Base-by-base conservation (phyloP, 2,113 vertebrate genomes). In the Sigmodon hispidus region DNA sequence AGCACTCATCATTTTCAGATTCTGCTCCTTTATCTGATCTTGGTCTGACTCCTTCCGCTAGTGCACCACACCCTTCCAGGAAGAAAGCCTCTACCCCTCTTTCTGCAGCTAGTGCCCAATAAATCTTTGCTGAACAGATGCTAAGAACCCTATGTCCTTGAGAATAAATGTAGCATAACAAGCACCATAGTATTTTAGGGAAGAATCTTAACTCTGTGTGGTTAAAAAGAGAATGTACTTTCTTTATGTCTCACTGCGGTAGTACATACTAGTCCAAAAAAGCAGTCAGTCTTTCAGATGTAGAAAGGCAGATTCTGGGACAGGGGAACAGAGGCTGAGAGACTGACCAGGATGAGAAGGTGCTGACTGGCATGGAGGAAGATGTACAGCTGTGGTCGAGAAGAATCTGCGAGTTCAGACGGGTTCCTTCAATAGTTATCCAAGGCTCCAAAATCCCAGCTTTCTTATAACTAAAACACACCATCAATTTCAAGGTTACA, bases 141-240 rank as follows among this genome's bases (percentile, higher is more conserved):
- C 90, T 97, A 96, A 95, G 92, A 90, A 96, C 84, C 65, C 52
- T 88, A 12, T 90, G 85, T 88, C 90, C 94, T 97, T 97, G 96
- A 96, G 96, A 98, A 94, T 96, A 96, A 96, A 94, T 91, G 77
- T 93, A 92, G 85, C 96, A 94, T 96, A 91, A 88, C 85, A 96
- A 93, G 59, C 77, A 87, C 61, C 50, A 61, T 81, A 55, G 43
- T 93, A 55, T 96, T 97, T 96, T 95, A 89, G 12, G 59, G 34
- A 93, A 94, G 75, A 95, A 77, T 45, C 55, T 97, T 94, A 96
- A 96, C 88, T 88, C 83, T 97, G 88, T 94, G n/a, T 76, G 85
- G 87, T 73, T 94, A 90, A 55, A 94, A 85, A 89, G 67, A 17
- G 75, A 40, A 17, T 91, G 45, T 31, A 84, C 65, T 95, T 55